Evolutionary conservation across 1,140 invertebrate species (phyloP).

Genomic region (Cotesia typhae): DNA sequence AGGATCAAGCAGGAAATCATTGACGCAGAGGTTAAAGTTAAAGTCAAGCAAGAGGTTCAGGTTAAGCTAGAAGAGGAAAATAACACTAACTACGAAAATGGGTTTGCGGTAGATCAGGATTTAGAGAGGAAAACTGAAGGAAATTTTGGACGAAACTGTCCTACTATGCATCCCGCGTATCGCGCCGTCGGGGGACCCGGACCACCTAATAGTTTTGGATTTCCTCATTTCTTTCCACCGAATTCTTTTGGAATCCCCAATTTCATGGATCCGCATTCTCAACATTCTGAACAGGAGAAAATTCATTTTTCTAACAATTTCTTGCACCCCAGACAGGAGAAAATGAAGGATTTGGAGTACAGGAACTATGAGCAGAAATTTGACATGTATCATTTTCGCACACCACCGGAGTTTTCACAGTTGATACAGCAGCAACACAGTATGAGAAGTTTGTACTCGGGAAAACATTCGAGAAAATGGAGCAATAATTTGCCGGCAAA

Average conservation of each 20-base stretch:
- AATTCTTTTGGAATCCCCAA: slow-evolving; percentile 15
- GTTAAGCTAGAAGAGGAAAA: background rate
- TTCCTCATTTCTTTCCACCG: slow-evolving; percentile 43
- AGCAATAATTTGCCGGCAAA: slow-evolving; percentile 46
- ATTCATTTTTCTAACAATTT: no score
- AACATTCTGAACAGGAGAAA: slow-evolving; percentile 33
- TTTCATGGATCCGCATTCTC: slow-evolving; percentile 34
- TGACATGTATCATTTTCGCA: slow-evolving; percentile 29
- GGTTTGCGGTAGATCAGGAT: background rate
- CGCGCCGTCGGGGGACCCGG: slow-evolving; percentile 35
- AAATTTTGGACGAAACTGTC: slow-evolving; percentile 40
- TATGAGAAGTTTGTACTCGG: slow-evolving; percentile 37
- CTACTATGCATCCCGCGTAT: slow-evolving; percentile 41
- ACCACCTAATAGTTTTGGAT: slow-evolving; percentile 35
- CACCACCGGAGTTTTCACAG: slow-evolving; percentile 38
- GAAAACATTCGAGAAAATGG: slow-evolving; percentile 54
- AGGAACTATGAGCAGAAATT: slow-evolving; percentile 24
- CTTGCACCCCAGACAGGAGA: no score
- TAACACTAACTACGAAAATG: background rate
- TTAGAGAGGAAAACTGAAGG: background rate
- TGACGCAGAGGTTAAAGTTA: background rate
- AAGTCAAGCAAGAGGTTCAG: background rate
- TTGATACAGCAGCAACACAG: slow-evolving; percentile 37
- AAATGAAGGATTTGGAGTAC: slow-evolving; percentile 26
- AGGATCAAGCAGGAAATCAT: slow-evolving; percentile 15